Percentiles rank a stretch among this genome's conserved stretches.
These are phyloP conservation scores for Diabrotica virgifera DNA, from an alignment of 1,140 invertebrate genomes.

Conservation along the genomic window DNA sequence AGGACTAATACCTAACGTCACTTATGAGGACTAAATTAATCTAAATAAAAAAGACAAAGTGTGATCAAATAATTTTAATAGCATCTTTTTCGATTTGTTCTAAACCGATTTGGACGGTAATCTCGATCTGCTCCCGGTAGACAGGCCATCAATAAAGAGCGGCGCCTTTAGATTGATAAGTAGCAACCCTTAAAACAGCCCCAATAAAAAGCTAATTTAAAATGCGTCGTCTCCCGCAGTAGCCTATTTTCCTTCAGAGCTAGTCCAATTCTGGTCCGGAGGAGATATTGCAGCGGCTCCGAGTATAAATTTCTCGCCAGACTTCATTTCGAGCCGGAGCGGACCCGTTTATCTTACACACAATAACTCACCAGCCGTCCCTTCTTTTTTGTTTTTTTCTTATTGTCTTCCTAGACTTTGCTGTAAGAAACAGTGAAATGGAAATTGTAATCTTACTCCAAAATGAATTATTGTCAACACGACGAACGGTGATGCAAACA, in stretches of 20 bases:
- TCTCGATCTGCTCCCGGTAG: background rate
- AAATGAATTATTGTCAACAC: slow-evolving; percentile 44
- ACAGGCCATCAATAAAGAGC: slow-evolving; percentile 18
- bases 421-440: slow-evolving; percentile 45
- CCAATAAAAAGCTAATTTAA: slow-evolving; percentile 48
- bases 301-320: slow-evolving; percentile 49
- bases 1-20: too few species aligned
- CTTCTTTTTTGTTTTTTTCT: slow-evolving; percentile 46
- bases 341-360: slow-evolving; percentile 50
- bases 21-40: too few species aligned
- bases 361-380: slow-evolving; percentile 49
- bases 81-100: too few species aligned
- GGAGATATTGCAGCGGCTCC: slow-evolving; percentile 48
- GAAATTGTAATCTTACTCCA: slow-evolving; percentile 46
- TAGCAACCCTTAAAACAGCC: slow-evolving; percentile 33
- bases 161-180: slow-evolving; percentile 30
- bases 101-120: too few species aligned
- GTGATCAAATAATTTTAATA: too few species aligned
- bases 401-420: slow-evolving; percentile 47
- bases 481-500: slow-evolving; percentile 40
- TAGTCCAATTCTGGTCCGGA: slow-evolving; percentile 48
- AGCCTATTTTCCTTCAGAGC: slow-evolving; percentile 45
- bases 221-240: slow-evolving; percentile 44
- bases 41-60: too few species aligned
- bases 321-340: slow-evolving; percentile 50